phyloP scores from a whole-genome alignment of 2,113 vertebrate species.

The Perca flavescens region DNA sequence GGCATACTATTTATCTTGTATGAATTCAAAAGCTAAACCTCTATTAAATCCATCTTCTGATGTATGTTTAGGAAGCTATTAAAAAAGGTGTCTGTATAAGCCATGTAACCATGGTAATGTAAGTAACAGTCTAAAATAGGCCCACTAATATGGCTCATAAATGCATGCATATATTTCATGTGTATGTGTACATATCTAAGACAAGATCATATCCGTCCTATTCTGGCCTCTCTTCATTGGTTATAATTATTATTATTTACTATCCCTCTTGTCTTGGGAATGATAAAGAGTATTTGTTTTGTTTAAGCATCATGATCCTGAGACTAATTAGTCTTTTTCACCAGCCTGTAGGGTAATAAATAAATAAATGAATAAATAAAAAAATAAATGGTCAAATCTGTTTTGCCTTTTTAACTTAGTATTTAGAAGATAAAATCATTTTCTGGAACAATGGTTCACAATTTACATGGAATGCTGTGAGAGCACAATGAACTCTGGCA shows the following conservation, averaged over 20 bases:
- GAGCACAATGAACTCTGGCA: slow-evolving; percentile 26
- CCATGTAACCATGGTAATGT: not conserved
- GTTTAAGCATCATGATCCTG: not conserved
- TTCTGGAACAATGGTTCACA: slow-evolving; percentile 23
- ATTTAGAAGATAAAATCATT: slow-evolving; percentile 27
- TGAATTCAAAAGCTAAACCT: too few relatives aligned
- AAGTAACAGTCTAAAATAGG: not conserved
- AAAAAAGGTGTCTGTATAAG: not conserved
- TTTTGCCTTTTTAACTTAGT: not conserved
- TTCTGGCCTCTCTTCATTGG: not conserved
- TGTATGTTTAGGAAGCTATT: not conserved
- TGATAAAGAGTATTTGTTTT: not conserved
- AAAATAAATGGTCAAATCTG: not conserved
- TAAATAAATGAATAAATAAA: not conserved
- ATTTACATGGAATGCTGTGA: not conserved
- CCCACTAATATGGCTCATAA: not conserved
- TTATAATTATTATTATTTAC: not conserved
- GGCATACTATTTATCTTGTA: not conserved
- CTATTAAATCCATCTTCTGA: not conserved
- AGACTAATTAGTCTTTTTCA: slow-evolving; percentile 55
- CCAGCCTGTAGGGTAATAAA: slow-evolving; percentile 7
- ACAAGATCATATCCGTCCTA: not conserved
- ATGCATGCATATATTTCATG: not conserved
- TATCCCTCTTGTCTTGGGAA: not conserved
- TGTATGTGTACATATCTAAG: not conserved